Percentiles rank a stretch among this genome's conserved stretches.
These are phyloP conservation scores for Cotesia congregata DNA, from an alignment of 2,888 invertebrate genomes.

Conservation along the genomic window DNA sequence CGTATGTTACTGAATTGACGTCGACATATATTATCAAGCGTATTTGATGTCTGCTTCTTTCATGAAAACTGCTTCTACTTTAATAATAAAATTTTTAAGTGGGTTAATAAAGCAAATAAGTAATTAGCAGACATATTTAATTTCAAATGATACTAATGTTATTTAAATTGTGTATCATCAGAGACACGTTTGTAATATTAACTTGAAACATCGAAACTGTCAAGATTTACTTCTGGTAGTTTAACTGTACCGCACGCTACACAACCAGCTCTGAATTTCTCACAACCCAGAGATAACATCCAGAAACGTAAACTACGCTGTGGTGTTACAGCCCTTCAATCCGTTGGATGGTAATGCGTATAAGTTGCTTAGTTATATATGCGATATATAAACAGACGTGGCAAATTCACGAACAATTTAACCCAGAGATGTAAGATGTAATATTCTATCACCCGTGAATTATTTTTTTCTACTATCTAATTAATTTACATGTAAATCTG, in stretches of 20 bases:
- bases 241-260: neutral
- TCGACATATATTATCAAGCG: too few species aligned
- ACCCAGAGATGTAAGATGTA: neutral
- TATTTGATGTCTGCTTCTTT: too few species aligned
- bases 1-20: too few species aligned
- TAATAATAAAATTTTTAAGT: too few species aligned
- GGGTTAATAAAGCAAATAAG: too few species aligned
- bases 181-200: neutral
- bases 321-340: neutral
- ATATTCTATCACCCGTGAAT: neutral
- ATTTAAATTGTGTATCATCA: neutral
- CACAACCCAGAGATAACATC: neutral
- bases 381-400: neutral
- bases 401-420: neutral
- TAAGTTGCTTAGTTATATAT: neutral
- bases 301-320: neutral
- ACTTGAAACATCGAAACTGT: slow-evolving; percentile 3
- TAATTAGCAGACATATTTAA: neutral
- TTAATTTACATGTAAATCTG: neutral
- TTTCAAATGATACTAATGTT: neutral
- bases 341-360: neutral
- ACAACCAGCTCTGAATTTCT: slow-evolving; percentile 2
- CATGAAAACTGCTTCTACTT: too few species aligned
- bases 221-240: slow-evolving; percentile 10
- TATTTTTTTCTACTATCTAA: neutral